Evolutionary conservation across 2,797 vertebrate species (phyloP).

Genomic region (Siniperca scherzeri): DNA sequence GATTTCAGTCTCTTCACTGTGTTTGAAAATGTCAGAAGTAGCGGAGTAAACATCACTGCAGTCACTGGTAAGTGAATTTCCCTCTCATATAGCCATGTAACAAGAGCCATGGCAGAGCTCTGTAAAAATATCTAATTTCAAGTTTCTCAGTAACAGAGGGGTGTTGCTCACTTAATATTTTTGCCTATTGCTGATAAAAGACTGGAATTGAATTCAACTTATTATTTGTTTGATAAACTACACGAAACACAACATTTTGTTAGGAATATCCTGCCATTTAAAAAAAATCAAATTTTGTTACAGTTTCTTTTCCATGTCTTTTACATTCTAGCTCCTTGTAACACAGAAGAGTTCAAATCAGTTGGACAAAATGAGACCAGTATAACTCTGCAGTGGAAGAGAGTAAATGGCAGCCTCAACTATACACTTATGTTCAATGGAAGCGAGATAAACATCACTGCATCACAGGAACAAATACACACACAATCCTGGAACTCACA

Average conservation of each 20-base stretch:
- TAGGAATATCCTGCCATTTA: neutral
- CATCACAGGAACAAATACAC: neutral
- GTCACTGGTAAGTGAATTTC: slow-evolving; percentile 59
- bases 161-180: too few relatives aligned
- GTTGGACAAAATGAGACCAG: neutral
- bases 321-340: slow-evolving; percentile 9
- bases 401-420: neutral
- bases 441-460: rapidly evolving
- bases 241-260: too few relatives aligned
- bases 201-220: too few relatives aligned
- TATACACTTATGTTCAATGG: slow-evolving; percentile 6
- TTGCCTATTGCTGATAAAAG: too few relatives aligned
- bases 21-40: slow-evolving; percentile 15
- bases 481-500: neutral
- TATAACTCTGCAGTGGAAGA: slow-evolving; percentile 56
- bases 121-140: neutral
- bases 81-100: rapidly evolving
- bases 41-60: slow-evolving; percentile 33
- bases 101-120: neutral
- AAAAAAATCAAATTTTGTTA: too few relatives aligned
- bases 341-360: rapidly evolving
- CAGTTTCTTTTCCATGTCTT: too few relatives aligned
- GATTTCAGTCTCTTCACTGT: slow-evolving; percentile 47
- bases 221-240: too few relatives aligned
- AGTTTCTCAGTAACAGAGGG: too few relatives aligned